phyloP scores from a whole-genome alignment of 2,797 vertebrate genomes.

The Siniperca scherzeri region DNA sequence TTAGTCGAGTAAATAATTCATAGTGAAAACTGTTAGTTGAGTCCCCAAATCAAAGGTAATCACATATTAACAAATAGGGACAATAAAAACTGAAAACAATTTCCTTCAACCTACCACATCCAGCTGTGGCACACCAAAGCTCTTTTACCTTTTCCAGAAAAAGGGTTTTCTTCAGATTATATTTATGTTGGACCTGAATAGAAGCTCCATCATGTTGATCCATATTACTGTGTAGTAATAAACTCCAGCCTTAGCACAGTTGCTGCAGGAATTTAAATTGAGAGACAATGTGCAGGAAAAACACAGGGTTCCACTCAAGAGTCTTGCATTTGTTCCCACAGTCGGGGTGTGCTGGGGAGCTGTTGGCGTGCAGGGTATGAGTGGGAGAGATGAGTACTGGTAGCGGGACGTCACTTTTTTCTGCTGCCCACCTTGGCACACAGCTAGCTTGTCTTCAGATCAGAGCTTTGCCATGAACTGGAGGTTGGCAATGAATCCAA shows the following conservation, averaged over 20 bases:
- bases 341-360: slow-evolving; percentile 54
- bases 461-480: slow-evolving; percentile 83
- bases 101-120: neutral
- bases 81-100: neutral
- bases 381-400: slow-evolving; percentile 66
- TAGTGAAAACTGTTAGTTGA: neutral
- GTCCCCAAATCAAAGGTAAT: neutral
- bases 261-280: slow-evolving; percentile 35
- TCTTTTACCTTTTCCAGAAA: neutral
- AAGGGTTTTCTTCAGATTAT: neutral
- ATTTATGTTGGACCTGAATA: neutral
- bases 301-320: slow-evolving; percentile 58
- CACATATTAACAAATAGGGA: neutral
- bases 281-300: slow-evolving; percentile 40
- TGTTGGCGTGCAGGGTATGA: slow-evolving; percentile 53
- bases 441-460: slow-evolving; percentile 84
- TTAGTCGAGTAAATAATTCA: neutral
- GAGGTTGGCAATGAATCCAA: slow-evolving; percentile 82
- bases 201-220: slow-evolving; percentile 6
- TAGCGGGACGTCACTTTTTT: slow-evolving; percentile 76
- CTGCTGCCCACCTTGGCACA: slow-evolving; percentile 84
- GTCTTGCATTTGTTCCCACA: slow-evolving; percentile 62
- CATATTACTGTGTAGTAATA: slow-evolving; percentile 8
- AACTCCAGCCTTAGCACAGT: slow-evolving; percentile 9
- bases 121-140: neutral